Percentiles rank a stretch among this genome's conserved stretches.
phyloP scores from a whole-genome alignment of 2,113 vertebrate species.

The Fulica atra region DNA sequence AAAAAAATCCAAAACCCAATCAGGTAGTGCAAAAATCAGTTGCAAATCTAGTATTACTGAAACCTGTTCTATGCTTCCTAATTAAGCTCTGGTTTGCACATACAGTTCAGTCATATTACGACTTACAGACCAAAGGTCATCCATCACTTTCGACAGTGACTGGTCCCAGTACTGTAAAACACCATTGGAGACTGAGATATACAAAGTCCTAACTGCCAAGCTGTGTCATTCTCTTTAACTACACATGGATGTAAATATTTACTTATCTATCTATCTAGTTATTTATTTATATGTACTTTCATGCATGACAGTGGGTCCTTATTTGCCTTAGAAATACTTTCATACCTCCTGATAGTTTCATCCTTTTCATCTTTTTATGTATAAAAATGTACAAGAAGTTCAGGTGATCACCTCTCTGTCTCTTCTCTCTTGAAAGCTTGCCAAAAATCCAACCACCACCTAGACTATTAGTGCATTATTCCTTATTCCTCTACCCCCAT shows the following conservation, averaged over 20 bases:
- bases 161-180: background rate
- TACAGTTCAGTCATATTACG: background rate
- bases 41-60: background rate
- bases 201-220: background rate
- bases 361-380: background rate
- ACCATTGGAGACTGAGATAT: background rate
- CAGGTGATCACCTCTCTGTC: background rate
- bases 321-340: background rate
- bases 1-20: background rate
- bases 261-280: no score
- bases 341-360: background rate
- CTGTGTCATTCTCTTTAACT: background rate
- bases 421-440: background rate
- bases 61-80: background rate
- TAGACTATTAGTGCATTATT: slow-evolving; percentile 41
- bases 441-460: slow-evolving; percentile 15
- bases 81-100: background rate
- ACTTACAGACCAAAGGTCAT: background rate
- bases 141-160: background rate
- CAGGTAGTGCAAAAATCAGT: background rate
- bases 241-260: background rate
- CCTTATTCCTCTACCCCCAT: background rate
- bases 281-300: background rate
- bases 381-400: background rate
- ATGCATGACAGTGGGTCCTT: background rate